Percentiles rank a stretch among this genome's conserved stretches.
These are phyloP conservation scores for Alaudala cheleensis DNA, from an alignment of 2,113 vertebrate species.

Conservation along the genomic window DNA sequence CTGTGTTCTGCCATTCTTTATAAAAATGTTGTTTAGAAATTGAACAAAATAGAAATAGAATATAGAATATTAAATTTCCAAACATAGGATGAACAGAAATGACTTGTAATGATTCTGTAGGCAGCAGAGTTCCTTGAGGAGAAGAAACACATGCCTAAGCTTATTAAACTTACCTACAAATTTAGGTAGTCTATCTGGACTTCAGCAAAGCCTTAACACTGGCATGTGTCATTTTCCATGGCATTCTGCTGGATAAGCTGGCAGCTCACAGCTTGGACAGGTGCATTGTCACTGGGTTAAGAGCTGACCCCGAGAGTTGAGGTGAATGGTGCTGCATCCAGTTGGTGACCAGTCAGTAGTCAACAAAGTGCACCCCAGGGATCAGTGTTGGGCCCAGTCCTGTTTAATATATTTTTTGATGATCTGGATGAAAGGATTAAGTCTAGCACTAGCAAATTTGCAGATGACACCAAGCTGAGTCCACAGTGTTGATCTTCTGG, in stretches of 20 bases:
- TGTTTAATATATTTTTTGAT: not conserved
- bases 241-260: not conserved
- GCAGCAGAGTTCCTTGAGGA: not conserved
- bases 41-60: not conserved
- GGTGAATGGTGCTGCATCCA: not conserved
- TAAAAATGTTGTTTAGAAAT: not conserved
- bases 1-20: not conserved
- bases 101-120: not conserved
- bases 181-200: not conserved
- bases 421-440: not conserved
- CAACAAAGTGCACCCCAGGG: too few species aligned
- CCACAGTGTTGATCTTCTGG: accelerated
- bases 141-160: not conserved
- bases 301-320: not conserved
- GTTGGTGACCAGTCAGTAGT: not conserved
- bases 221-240: not conserved
- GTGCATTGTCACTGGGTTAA: accelerated
- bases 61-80: not conserved
- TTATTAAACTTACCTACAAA: not conserved
- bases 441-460: not conserved
- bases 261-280: not conserved
- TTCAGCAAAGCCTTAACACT: not conserved
- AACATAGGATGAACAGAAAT: not conserved
- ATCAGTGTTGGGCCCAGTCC: not conserved
- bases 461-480: not conserved